A percentile compares a stretch with the other conserved stretches of the same genome.
Conservation (phyloP, 2,797 vertebrate genomes). For the Babyrousa celebensis region DNA sequence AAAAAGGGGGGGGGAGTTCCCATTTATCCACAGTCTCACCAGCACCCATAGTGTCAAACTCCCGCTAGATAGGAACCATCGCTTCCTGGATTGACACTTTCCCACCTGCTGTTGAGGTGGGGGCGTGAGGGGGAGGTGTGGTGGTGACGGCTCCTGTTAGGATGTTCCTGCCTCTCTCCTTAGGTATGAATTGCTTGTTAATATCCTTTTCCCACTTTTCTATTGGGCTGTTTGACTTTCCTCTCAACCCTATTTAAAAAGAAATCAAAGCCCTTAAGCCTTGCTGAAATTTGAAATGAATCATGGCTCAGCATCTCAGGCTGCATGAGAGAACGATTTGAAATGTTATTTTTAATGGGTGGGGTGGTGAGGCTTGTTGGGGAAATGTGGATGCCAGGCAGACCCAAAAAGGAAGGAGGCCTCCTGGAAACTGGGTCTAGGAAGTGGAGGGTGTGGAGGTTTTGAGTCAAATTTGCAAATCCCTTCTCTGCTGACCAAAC, state of each 20-base stretch:
- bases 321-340: slow-evolving; percentile 22
- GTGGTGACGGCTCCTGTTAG: neutral
- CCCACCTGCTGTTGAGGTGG: neutral
- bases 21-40: neutral
- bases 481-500: neutral
- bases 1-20: too few species aligned
- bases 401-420: neutral
- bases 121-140: too few species aligned
- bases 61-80: neutral
- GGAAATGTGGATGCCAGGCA: slow-evolving; percentile 23
- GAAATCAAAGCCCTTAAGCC: slow-evolving; percentile 56
- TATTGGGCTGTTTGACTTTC: neutral
- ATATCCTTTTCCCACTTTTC: neutral
- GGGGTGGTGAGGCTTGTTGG: neutral
- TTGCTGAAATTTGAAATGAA: slow-evolving; percentile 69
- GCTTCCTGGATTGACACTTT: neutral
- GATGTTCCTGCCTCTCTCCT: neutral
- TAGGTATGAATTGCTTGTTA: neutral
- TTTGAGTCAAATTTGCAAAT: neutral
- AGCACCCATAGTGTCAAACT: neutral
- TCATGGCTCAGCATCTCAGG: slow-evolving; percentile 65
- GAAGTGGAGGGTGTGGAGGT: neutral
- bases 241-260: neutral
- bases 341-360: slow-evolving; percentile 70
- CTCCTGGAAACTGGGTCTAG: neutral